Base-by-base conservation (phyloP, 2,888 invertebrate species). In the Tetranychus piercei region DNA sequence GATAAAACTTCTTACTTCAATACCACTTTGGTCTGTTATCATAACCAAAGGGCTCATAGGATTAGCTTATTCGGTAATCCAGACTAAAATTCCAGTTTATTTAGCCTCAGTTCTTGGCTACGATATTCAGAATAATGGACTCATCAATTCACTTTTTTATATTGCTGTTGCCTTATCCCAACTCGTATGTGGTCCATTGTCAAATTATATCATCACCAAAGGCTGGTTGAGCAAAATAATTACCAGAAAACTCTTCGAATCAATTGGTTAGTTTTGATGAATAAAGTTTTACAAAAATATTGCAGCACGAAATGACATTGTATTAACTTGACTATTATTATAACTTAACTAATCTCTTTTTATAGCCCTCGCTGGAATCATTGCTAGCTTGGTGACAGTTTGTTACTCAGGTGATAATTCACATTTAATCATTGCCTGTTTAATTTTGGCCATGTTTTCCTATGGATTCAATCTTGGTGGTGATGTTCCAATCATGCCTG, bases 401-500 rank as follows among this genome's bases (percentile, higher is more conserved):
- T 55, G 55, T 55, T 55, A 55, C 15, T 15, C 15, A 34, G 34
- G 9, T 18, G 20, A 66, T 8, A 44, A 72, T 18, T 44, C 67
- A 55, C 11, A 72, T 44, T 9, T 65, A 11, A 67, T 20, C 6
- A 45, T 71, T 18, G 69, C 70, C 18, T 22, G 74, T 9, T 64
- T 76, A 6, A 55, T 76, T 15, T n/a, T 23, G 2, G 23, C 45
- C 11, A 72, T 76, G 72, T 73, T 72, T 65, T 72, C 34, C 15
- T 74, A 74, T 70, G 76, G 76, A 1, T 73, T 74, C 23, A 20
- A 72, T 18, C 72, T 72, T 18, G 76, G 76, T 23, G 76, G 76
- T 34, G 76, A 76, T 45, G 74, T 72, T 11, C 75, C 74, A 3
- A 74, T 76, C 15, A 66, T 72, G 22, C 67, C 76, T 6, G 74